Base-by-base conservation (phyloP, 2,113 vertebrate genomes). In the Pholis gunnellus region DNA sequence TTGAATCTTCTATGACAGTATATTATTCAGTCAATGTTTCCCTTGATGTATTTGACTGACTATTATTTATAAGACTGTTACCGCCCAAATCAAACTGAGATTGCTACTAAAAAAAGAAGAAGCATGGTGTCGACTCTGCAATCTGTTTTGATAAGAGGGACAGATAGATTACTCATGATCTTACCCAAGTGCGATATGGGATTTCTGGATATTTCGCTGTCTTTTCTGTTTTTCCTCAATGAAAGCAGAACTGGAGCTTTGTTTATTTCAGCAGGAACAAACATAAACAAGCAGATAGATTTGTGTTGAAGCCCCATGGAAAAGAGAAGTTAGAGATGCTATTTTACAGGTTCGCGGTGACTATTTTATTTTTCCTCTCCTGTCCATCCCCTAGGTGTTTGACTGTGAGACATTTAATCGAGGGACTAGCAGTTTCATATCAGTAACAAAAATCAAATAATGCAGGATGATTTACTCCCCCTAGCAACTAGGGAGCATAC, bases 391-490 rank as follows among this genome's bases (percentile, higher is more conserved):
- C 96, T 95, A 97, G 98, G 98, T 98, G 97, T 98, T 98, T 97
- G 97, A 97, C 97, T 98, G 97, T 96, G 97, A 99, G 98, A 98
- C 98, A 98, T 99, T 99, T 99, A 99, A 99, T 99, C 97, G 98
- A 97, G 96, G 97, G 97, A 99, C 97, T 98, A 97, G 97, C 96
- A 96, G 97, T 98, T 99, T 99, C 98, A 99, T 99, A 99, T 99
- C 98, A 98, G 98, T 98, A 98, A 99, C 97, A 99, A 98, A 99
- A 99, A 99, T 99, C 98, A 98, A 99, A 99, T 99, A 99, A 99
- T 98, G 97, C 98, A 97, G 97, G 97, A 98, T 99, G 98, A 99
- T 99, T 99, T 99, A 99, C 98, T 99, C 97, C 97, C 97, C 97
- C 97, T 99, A 99, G 98, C 98, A 99, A 99, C 98, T 97, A 88